Evolutionary conservation across 2,113 vertebrate species (phyloP), one percentile per base, ranked within the genome.

Genomic region (Eonycteris spelaea): DNA sequence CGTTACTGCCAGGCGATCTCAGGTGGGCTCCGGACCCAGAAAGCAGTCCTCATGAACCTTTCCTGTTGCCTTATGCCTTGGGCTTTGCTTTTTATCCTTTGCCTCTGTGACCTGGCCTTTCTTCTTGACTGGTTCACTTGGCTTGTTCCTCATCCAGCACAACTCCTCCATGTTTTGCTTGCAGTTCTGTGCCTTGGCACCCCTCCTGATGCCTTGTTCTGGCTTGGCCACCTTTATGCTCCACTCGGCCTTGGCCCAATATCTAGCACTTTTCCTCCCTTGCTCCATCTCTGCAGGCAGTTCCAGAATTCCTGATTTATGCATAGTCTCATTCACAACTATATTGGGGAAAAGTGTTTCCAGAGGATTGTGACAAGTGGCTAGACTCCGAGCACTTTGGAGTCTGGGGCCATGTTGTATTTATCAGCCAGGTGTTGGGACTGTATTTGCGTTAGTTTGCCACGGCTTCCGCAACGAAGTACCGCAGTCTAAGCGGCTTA

Each of bases 171-270:
- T 78, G 63, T 55, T 92, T 71, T 61, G 57, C 80, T 77, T 91
- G n/a, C 86, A 90, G 82, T 93, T 91, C 63, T 95, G 63, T 33
- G 43, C 63, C 71, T 88, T 97, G 97, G 95, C 94, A 55, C 19
- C 19, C 26, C n/a, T 90, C 94, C 97, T 19, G 15, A 79, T 71
- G 45, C 93, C 87, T 95, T 90, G 59, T 95, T 95, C 65, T 93
- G 70, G 65, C 70, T 95, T 90, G 90, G 94, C 86, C 86, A 97
- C 90, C 74, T 97, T 95, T 84, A 93, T 85, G 87, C 40, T 95
- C 92, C 84, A 92, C 87, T 97, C 96, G 97, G 95, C 93, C 94
- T 95, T 77, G 53, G 71, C 88, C 59, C 96, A 96, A 92, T 43
- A 92, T 35, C 53, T n/a, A 92, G 75, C 84, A 90, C n/a, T 77